Conservation (phyloP, 2,113 vertebrate genomes). For the Cavia porcellus region DNA sequence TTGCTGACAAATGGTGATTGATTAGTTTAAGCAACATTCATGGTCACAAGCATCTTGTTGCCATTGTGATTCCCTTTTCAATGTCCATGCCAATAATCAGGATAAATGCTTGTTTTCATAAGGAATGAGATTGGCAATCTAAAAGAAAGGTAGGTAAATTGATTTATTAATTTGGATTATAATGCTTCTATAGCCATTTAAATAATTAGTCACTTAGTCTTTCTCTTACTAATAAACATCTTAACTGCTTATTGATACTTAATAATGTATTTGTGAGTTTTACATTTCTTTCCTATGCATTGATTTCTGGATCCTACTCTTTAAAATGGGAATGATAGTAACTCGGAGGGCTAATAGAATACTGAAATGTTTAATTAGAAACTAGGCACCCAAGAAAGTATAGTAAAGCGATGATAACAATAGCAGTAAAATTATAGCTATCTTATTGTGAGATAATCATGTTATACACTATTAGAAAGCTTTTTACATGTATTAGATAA, state of each 20-base stretch:
- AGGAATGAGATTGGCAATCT: neutral
- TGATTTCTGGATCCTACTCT: neutral
- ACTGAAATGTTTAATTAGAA: slow-evolving; percentile 33
- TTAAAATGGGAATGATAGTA: slow-evolving; percentile 10
- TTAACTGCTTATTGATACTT: slow-evolving; percentile 31
- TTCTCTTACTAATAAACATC: slow-evolving; percentile 5
- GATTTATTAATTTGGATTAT: slow-evolving; percentile 31
- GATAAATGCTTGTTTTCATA: slow-evolving; percentile 12
- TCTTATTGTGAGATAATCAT: neutral
- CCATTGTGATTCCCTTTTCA: slow-evolving; percentile 9
- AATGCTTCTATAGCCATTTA: neutral
- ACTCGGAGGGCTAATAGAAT: slow-evolving; percentile 21
- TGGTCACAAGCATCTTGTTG: neutral
- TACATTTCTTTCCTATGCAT: slow-evolving; percentile 1
- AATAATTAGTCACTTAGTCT: neutral
- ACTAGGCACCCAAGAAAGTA: neutral
- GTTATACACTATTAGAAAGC: neutral
- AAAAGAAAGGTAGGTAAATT: slow-evolving; percentile 33
- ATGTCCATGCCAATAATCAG: slow-evolving; percentile 9
- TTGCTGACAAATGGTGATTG: neutral
- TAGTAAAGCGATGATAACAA: neutral
- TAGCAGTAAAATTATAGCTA: neutral
- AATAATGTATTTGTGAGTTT: neutral
- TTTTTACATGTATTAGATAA: slow-evolving; percentile 4
- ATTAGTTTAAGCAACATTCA: slow-evolving; percentile 36